phyloP scores from a whole-genome alignment of 2,113 vertebrate genomes.

The Pyrgilauda ruficollis region DNA sequence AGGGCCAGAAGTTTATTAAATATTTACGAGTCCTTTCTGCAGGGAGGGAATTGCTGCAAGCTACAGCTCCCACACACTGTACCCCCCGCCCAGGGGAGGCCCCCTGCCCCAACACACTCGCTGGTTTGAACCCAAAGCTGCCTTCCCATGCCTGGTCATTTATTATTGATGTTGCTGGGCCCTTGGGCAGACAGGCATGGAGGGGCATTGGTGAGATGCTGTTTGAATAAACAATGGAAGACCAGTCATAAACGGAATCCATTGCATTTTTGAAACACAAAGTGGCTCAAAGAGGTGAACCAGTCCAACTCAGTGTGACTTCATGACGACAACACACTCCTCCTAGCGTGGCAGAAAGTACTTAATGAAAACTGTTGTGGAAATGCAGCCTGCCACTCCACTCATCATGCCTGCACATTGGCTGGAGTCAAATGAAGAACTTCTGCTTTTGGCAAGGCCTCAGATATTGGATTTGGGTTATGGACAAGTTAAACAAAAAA shows the following conservation, averaged over 20 bases:
- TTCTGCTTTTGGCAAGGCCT: background rate
- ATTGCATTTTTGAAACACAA: background rate
- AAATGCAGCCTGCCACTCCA: background rate
- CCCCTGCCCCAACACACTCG: background rate
- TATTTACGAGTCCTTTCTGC: slow-evolving; percentile 53
- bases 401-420: background rate
- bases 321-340: accelerated
- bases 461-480: background rate
- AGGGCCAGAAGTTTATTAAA: slow-evolving; percentile 69
- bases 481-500: background rate
- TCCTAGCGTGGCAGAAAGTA: background rate
- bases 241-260: background rate
- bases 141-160: background rate
- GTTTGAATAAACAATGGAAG: background rate
- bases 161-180: background rate
- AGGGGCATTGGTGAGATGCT: accelerated
- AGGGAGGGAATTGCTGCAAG: background rate
- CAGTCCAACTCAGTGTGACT: background rate
- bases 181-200: background rate
- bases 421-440: background rate
- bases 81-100: accelerated
- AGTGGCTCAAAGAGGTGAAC: background rate
- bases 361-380: background rate
- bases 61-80: background rate
- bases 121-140: background rate